phyloP scores from a whole-genome alignment of 2,113 vertebrate species.

The Chaenocephalus aceratus region DNA sequence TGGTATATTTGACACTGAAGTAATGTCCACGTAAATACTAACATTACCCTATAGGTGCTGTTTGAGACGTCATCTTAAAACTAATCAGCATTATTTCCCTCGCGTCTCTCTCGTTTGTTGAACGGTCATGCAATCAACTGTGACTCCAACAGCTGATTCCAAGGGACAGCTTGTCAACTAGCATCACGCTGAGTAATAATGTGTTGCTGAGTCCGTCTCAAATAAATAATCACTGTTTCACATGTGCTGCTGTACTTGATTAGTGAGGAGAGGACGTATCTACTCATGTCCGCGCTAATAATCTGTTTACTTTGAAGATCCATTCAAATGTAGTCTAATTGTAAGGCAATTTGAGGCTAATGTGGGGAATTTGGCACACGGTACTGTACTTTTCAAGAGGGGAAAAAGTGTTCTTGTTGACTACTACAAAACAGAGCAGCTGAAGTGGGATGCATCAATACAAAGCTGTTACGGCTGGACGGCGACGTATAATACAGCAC shows the following conservation, averaged over 20 bases:
- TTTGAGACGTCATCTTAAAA: slow-evolving; percentile 7
- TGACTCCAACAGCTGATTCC: slow-evolving; percentile 65
- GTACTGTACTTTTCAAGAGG: background rate
- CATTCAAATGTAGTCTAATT: slow-evolving; percentile 7
- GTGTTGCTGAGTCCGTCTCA: slow-evolving; percentile 51
- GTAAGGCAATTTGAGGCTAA: slow-evolving; percentile 36
- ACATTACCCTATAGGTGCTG: background rate
- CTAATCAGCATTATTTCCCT: slow-evolving; percentile 37
- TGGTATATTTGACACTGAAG: background rate
- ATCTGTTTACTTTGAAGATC: slow-evolving; percentile 37
- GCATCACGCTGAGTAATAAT: slow-evolving; percentile 68
- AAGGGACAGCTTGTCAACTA: slow-evolving; percentile 71
- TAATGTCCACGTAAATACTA: background rate
- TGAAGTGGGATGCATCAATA: slow-evolving; percentile 9
- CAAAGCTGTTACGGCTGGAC: background rate
- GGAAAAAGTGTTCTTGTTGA: background rate
- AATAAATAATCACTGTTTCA: slow-evolving; percentile 57
- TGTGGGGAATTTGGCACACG: slow-evolving; percentile 12
- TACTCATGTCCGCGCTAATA: slow-evolving; percentile 28
- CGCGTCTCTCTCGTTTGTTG: slow-evolving; percentile 42
- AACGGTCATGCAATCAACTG: slow-evolving; percentile 61
- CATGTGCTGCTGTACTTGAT: slow-evolving; percentile 34
- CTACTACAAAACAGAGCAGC: background rate
- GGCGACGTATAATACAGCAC: no score
- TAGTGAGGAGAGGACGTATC: slow-evolving; percentile 22